Evolutionary conservation across 2,888 invertebrate genomes (phyloP), one percentile per base, ranked within the genome.

Genomic region (Dione vanillae): DNA sequence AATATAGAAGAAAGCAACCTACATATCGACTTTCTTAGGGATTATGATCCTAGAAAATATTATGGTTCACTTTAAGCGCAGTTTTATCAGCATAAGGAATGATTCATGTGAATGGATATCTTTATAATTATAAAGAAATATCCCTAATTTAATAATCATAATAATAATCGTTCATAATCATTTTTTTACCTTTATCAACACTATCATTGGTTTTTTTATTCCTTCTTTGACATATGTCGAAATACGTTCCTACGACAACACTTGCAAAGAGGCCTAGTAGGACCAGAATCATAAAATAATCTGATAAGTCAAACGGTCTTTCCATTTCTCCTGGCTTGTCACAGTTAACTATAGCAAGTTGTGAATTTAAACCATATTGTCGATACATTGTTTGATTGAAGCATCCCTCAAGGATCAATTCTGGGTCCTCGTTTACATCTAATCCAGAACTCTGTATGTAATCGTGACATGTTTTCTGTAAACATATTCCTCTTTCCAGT

Each of bases 401-500:
- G 37, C 49, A 64, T 64, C 49, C 49, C 37, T 64, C 49, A 64
- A 64, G 19, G 37, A 47, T 6, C 14, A 2, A 9, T 37, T 64
- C 64, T 49, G 16, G 14, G 40, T 64, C 16, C 14, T 37, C 19
- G 14, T 64, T 47, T 37, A 19, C 37, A 64, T 49, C 49, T 19
- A 37, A 37, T 0, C 35, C 19, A 49, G 27, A 47, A 2, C 10
- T 16, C 11, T 43, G 11, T n/a, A 64, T 19, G 16, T 64, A 64
- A 12, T 64, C 37, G 0, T 16, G 37, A 40, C 64, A 64, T 37
- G 64, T 64, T 49, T 27, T 47, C 2, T 47, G 20, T 37, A 64
- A 8, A 37, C 64, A 64, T 49, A 64, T 19, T 1, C 64, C 64
- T 37, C 64, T 64, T 3, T 37, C 47, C 35, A 64, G 8, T 47